phyloP scores from a whole-genome alignment of 35 echinoderm and acorn worm species.

The Chiridota heheva region DNA sequence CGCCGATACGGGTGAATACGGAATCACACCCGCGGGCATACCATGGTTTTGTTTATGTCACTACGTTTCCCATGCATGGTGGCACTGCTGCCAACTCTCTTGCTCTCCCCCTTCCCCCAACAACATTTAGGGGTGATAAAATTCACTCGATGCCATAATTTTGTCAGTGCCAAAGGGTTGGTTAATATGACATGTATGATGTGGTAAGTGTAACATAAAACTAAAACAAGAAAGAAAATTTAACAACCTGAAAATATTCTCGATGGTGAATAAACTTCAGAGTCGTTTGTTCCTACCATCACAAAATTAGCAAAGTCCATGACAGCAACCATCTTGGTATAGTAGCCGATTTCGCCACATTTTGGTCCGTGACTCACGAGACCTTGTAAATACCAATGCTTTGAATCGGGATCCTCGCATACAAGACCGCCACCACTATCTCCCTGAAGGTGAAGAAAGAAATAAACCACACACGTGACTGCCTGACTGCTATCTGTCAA shows the following conservation, averaged over 20 bases:
- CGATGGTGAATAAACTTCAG: neutral
- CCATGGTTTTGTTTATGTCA: neutral
- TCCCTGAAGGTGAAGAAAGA: constrained; percentile 5
- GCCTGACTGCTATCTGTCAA: neutral
- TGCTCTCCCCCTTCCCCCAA: neutral
- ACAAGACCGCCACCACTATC: constrained; percentile 58
- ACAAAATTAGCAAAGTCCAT: constrained; percentile 8
- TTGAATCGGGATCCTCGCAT: constrained; percentile 41
- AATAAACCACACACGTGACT: neutral
- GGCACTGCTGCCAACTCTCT: neutral
- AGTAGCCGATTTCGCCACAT: constrained; percentile 62
- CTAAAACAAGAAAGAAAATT: neutral
- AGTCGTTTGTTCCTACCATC: neutral
- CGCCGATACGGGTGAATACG: neutral
- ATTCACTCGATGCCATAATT: too few species aligned
- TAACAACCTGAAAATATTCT: neutral
- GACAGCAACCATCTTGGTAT: constrained; percentile 49
- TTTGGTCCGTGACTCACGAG: constrained; percentile 51
- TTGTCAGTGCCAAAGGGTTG: neutral
- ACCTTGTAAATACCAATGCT: constrained; percentile 44
- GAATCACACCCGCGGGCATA: neutral
- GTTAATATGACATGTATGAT: neutral
- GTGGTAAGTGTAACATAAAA: neutral
- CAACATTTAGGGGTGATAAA: neutral
- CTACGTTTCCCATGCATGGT: neutral